Evolutionary conservation across 2,797 vertebrate genomes (phyloP), one percentile per base, ranked within the genome.

Genomic region (Fratercula arctica): DNA sequence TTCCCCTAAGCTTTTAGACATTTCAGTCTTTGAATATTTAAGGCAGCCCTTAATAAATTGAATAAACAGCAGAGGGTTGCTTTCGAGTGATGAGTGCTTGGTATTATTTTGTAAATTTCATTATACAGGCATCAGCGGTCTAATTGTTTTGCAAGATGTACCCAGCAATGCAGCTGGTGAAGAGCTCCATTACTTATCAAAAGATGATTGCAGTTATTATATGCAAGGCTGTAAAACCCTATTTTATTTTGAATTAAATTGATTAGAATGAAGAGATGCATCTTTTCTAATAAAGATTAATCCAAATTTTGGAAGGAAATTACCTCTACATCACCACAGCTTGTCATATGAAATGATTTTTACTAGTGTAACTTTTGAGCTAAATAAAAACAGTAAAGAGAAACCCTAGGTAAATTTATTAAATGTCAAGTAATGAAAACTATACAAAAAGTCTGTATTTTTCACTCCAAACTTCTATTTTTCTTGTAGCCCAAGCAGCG

Each of bases 401-500:
- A 90, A 95, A 78, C 11, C 1, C 3, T 66, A 31, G 5, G 20
- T 45, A 66, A 31, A 28, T 78, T 77, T 73, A 46, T 67, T 76
- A 29, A 76, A 77, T 80, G 29, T 72, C n/a, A 66, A 43, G 16
- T 67, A 29, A 77, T 83, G 45, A 72, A 93, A 95, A 35, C 25
- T n/a, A 12, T 64, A 73, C 28, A 64, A 45, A 69, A 95, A 29
- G 3, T 70, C 64, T 95, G 37, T 87, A 31, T 90, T 81, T 96
- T 95, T 95, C 83, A 95, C 87, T 86, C 21, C 45, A 63, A 60
- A 91, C 29, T 91, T 95, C 67, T 96, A 1, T 80, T 97, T 97
- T 94, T 96, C 84, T 96, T 97, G 48, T 96, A 99, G 99, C 99
- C 99, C 48, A 99, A 99, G 92, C 99, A 99, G 94, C 98, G 99